Evolutionary conservation across 2,113 vertebrate genomes (phyloP).

Genomic region (Guaruba guarouba): DNA sequence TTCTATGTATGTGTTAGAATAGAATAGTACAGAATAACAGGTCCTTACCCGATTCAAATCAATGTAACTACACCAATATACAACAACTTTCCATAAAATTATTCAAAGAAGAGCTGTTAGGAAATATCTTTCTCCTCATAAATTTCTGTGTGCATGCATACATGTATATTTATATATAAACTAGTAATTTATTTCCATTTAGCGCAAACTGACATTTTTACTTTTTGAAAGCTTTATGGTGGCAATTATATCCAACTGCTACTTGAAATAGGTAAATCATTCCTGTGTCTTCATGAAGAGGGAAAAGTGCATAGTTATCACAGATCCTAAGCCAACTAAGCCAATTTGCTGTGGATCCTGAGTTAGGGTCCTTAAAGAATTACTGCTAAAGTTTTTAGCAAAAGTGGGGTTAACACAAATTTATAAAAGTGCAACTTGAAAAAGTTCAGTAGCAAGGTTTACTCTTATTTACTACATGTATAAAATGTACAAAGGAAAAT

Average conservation of each 20-base stretch:
- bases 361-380: not conserved
- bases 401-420: not conserved
- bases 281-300: not conserved
- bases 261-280: conserved; percentile 8
- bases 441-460: not conserved
- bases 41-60: conserved; percentile 8
- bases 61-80: not conserved
- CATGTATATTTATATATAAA: not conserved
- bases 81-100: not conserved
- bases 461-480: not conserved
- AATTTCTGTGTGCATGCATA: not conserved
- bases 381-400: not conserved
- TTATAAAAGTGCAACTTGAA: not conserved
- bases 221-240: not conserved
- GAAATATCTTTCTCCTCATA: not conserved
- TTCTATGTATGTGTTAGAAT: not conserved
- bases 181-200: conserved; percentile 25
- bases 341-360: not conserved
- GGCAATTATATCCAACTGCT: not conserved
- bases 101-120: not conserved
- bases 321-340: not conserved
- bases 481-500: not conserved
- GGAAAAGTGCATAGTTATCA: not conserved
- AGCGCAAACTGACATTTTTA: not conserved
- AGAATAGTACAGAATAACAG: not conserved